Evolutionary conservation across 1,140 invertebrate species (phyloP).

Genomic region (Tigriopus japonicus): DNA sequence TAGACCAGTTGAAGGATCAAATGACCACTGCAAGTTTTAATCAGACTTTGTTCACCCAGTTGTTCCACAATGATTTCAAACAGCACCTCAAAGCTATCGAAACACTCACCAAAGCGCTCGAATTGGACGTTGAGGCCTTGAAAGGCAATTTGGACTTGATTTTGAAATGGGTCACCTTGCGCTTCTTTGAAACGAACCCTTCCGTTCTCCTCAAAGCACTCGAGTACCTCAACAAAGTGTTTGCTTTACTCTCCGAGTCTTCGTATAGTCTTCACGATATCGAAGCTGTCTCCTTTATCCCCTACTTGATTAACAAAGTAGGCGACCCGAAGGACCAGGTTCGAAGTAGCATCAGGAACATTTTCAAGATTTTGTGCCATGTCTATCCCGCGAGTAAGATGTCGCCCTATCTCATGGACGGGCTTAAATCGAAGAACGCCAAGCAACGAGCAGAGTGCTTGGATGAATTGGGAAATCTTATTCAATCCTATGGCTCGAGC

Average conservation of each 20-base stretch:
- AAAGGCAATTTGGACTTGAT: constrained; percentile 83
- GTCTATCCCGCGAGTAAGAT: constrained; percentile 77
- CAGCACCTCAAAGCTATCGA: constrained; percentile 91
- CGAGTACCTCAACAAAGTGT: constrained; percentile 69
- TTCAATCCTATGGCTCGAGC: constrained; percentile 63
- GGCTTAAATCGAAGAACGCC: constrained; percentile 87
- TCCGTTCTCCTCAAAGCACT: constrained; percentile 83
- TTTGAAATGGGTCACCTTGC: constrained; percentile 82
- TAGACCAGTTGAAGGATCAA: constrained; percentile 71
- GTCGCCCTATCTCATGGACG: constrained; percentile 78
- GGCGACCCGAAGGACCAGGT: constrained; percentile 46
- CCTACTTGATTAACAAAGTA: constrained; percentile 77
- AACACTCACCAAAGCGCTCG: constrained; percentile 57
- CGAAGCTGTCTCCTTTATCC: constrained; percentile 82
- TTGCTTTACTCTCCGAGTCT: constrained; percentile 52
- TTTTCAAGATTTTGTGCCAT: constrained; percentile 63
- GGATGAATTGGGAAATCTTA: constrained; percentile 66
- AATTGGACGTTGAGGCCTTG: constrained; percentile 50
- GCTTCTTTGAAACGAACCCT: constrained; percentile 97
- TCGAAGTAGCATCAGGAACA: constrained; percentile 57
- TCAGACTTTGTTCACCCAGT: constrained; percentile 60
- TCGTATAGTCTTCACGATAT: constrained; percentile 70
- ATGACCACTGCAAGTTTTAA: constrained; percentile 74
- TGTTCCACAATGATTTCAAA: constrained; percentile 91
- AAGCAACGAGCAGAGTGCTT: constrained; percentile 84